Evolutionary conservation across 2,797 vertebrate genomes (phyloP).

Genomic region (Thripadectes ignobilis): DNA sequence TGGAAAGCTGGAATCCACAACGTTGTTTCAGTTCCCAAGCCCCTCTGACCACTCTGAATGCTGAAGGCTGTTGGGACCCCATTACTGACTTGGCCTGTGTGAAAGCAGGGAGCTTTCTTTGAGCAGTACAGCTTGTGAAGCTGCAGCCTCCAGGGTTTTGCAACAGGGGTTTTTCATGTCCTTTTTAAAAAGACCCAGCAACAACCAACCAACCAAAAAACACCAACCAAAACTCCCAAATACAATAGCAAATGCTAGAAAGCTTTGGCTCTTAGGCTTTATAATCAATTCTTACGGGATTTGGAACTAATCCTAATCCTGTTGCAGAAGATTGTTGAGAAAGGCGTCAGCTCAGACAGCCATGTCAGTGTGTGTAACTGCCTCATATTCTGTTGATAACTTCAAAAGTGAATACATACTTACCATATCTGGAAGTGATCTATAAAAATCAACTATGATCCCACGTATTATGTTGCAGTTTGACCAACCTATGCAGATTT

Average conservation of each 20-base stretch:
- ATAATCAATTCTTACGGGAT: neutral
- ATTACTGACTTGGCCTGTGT: neutral
- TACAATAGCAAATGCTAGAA: neutral
- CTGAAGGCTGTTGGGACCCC: neutral
- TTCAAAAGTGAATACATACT: neutral
- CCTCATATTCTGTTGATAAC: neutral
- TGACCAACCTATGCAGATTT: neutral
- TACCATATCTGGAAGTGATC: neutral
- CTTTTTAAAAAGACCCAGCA: neutral
- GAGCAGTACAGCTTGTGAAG: neutral
- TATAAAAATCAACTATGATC: neutral
- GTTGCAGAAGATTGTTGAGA: neutral
- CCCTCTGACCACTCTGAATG: neutral
- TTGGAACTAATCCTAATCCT: neutral
- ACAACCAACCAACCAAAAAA: neutral
- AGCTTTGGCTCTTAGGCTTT: neutral
- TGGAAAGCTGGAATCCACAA: neutral
- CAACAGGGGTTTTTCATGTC: neutral
- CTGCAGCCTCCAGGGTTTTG: neutral
- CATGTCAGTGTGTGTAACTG: neutral
- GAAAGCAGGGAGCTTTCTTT: neutral
- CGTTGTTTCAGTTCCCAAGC: neutral
- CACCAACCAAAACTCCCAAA: neutral
- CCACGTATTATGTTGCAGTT: neutral
- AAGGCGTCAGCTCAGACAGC: neutral